A percentile compares a stretch with the other conserved stretches of the same genome.
Evolutionary conservation across 2,888 invertebrate genomes (phyloP).

Genomic region (Xylota segnis): DNA sequence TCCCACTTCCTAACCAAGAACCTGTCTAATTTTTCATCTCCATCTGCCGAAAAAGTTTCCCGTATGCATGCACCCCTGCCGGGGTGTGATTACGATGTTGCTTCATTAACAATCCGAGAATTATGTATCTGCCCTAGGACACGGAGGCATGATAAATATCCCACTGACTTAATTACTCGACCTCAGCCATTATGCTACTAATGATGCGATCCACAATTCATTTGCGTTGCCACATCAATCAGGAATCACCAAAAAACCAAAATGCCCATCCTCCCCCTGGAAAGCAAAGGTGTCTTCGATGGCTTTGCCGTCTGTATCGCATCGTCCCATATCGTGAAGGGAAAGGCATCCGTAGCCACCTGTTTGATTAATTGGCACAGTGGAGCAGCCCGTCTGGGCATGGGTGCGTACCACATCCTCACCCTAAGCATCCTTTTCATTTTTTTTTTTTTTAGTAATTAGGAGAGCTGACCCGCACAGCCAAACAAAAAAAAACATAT

Average conservation of each 20-base stretch:
- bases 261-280: conserved; percentile 23
- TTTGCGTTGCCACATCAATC: conserved; percentile 62
- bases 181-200: conserved; percentile 62
- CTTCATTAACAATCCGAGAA: conserved; percentile 55
- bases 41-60: neutral
- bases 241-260: conserved; percentile 48
- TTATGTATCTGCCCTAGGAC: conserved; percentile 65
- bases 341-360: conserved; percentile 45
- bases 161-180: conserved; percentile 75
- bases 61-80: conserved; percentile 47
- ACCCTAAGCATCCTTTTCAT: conserved; percentile 35
- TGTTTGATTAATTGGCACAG: conserved; percentile 73
- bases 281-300: conserved; percentile 50
- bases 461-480: conserved; percentile 27
- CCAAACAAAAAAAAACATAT: conserved; percentile 39
- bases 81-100: conserved; percentile 52
- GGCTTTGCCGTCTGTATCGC: conserved; percentile 17
- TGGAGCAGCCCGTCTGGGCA: conserved; percentile 29
- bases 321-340: conserved; percentile 14
- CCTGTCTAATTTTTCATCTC: conserved; percentile 45
- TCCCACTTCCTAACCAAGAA: neutral
- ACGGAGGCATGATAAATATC: conserved; percentile 68
- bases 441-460: conserved; percentile 48
- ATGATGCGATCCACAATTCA: conserved; percentile 72
- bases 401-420: conserved; percentile 49